Percentiles rank a stretch among this genome's conserved stretches.
Conservation (phyloP, 2,797 vertebrate genomes). For the Protosalanx chinensis region DNA sequence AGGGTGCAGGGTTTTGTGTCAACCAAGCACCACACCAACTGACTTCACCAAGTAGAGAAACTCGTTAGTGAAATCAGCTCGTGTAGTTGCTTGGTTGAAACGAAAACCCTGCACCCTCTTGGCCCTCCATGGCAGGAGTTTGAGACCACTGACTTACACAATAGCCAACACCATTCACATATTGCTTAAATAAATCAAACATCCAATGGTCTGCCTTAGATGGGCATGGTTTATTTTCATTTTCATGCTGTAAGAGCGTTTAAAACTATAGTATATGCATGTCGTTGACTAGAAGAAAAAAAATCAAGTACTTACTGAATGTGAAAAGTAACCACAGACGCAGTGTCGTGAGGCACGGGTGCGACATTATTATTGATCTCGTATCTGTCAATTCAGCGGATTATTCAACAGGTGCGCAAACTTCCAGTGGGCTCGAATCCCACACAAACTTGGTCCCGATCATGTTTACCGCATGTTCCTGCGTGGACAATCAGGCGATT, state of each 20-base stretch:
- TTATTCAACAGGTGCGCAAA: neutral
- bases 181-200: neutral
- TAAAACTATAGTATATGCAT: no score
- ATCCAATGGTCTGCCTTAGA: neutral
- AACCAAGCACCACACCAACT: no score
- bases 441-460: neutral
- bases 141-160: neutral
- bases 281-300: neutral
- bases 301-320: conserved; percentile 52
- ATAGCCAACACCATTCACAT: neutral
- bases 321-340: conserved; percentile 47
- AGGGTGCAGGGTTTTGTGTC: no score
- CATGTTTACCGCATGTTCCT: neutral
- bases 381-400: neutral
- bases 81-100: no score
- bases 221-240: no score
- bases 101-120: no score
- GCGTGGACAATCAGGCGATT: no score
- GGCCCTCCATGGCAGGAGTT: no score
- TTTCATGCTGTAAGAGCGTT: no score
- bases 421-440: neutral
- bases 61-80: no score
- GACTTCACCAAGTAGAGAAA: no score
- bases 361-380: conserved; percentile 55
- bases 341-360: conserved; percentile 23